Base-by-base conservation (phyloP, 1,140 invertebrate species). In the Neotoxoptera formosana region DNA sequence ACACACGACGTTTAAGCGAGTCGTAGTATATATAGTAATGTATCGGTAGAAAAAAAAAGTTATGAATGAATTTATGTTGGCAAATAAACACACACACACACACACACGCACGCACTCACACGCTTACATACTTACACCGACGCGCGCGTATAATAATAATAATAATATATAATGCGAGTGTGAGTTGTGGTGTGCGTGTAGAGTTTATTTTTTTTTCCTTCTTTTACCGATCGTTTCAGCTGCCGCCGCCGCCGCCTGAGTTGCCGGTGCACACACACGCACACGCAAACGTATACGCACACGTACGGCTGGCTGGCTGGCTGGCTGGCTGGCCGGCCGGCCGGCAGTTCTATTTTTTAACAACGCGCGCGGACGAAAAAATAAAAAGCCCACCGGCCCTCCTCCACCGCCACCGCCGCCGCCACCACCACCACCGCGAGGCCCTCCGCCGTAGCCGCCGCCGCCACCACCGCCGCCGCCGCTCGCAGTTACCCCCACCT, bases 321-420 rank as follows among this genome's bases (percentile, higher is more conserved):
- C 67, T 47, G 60, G 60, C 60, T 76, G 60, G 25, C 76, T 23
- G 11, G 51, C 67, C 76, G 89, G 36, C 89, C 91, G 76, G 76
- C 81, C 81, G 81, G 48, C 91, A 30, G 91, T 86, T 93, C 81
- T 93, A 93, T 93, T 93, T 93, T 93, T 93, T 93, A 93, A 93
- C 91, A 93, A 86, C 91, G 91, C 91, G 91, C 88, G 88, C 89
- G 89, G 81, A 84, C 91, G 67, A 93, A 93, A 93, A 90, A 53
- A 53, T 21, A 88, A 86, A 91, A 91, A 91, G 90, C 45, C 91
- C 81, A 86, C 45, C 91, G 47, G 48, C 48, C 81, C n/a, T 23
- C 91, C 45, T 25, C 91, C 76, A 30, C 56, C 56, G 1, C 89
- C 56, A 6, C 36, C 89, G 0, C 45, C 67, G 1, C 20, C 45